Conservation (phyloP, 2,888 invertebrate species). For the Catocala nupta region DNA sequence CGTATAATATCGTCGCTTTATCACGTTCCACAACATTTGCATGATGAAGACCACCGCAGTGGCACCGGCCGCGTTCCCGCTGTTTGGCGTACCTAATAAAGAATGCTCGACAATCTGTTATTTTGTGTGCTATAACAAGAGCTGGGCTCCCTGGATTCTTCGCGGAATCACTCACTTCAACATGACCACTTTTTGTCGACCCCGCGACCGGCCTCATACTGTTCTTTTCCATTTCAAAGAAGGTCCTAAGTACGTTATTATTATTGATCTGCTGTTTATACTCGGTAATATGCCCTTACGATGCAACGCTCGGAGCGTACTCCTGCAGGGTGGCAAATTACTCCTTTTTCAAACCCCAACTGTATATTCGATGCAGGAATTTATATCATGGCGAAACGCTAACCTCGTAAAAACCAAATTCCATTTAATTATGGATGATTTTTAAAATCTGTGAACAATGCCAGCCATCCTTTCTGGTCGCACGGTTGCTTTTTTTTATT, state of each 20-base stretch:
- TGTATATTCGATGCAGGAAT: constrained; percentile 74
- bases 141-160: constrained; percentile 72
- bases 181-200: constrained; percentile 73
- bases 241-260: constrained; percentile 70
- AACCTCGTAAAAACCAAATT: constrained; percentile 78
- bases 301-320: constrained; percentile 60
- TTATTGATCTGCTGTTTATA: constrained; percentile 58
- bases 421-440: constrained; percentile 87
- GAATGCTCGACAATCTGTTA: constrained; percentile 47
- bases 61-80: constrained; percentile 15
- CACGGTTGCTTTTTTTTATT: constrained; percentile 71
- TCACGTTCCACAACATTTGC: constrained; percentile 27
- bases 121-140: constrained; percentile 53
- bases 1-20: constrained; percentile 11
- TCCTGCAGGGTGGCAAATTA: constrained; percentile 81
- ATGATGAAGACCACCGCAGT: constrained; percentile 46
- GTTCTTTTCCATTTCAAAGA: constrained; percentile 61
- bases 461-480: constrained; percentile 78
- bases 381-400: constrained; percentile 81
- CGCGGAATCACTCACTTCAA: constrained; percentile 73
- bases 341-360: constrained; percentile 71
- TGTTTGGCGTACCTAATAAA: constrained; percentile 39
- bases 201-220: constrained; percentile 68
- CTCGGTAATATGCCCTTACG: constrained; percentile 56
- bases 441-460: constrained; percentile 87